Evolutionary conservation across 2,888 invertebrate species (phyloP).

Genomic region (Eubasilissa splendida): DNA sequence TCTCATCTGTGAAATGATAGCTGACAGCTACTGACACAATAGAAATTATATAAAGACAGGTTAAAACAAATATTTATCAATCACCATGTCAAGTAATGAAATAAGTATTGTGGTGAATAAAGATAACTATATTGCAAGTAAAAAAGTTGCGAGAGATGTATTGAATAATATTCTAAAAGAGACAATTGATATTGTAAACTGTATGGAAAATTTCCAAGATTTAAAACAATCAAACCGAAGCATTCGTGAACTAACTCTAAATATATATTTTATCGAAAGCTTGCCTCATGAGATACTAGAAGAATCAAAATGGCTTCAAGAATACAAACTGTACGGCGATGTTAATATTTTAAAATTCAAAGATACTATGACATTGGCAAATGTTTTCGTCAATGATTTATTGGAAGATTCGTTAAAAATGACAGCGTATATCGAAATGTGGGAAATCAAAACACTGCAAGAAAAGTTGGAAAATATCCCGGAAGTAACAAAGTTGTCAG

Average conservation of each 20-base stretch:
- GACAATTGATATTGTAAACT: background rate
- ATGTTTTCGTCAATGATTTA: background rate
- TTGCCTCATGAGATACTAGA: background rate
- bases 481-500: background rate
- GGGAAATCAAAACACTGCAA: background rate
- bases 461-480: slow-evolving; percentile 18
- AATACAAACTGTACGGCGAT: slow-evolving; percentile 19
- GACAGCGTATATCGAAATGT: background rate
- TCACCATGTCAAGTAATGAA: too few species aligned
- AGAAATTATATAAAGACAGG: too few species aligned
- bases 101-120: background rate
- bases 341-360: slow-evolving; percentile 14
- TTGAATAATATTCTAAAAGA: background rate
- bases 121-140: background rate
- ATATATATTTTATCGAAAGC: slow-evolving; percentile 7
- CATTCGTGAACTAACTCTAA: background rate
- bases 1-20: too few species aligned
- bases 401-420: background rate
- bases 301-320: slow-evolving; percentile 1
- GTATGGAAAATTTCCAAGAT: slow-evolving; percentile 8
- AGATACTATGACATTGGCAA: background rate
- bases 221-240: background rate
- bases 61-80: too few species aligned
- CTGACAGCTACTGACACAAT: too few species aligned
- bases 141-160: slow-evolving; percentile 3